phyloP scores from a whole-genome alignment of 2,888 invertebrate genomes.

The Atherix ibis region DNA sequence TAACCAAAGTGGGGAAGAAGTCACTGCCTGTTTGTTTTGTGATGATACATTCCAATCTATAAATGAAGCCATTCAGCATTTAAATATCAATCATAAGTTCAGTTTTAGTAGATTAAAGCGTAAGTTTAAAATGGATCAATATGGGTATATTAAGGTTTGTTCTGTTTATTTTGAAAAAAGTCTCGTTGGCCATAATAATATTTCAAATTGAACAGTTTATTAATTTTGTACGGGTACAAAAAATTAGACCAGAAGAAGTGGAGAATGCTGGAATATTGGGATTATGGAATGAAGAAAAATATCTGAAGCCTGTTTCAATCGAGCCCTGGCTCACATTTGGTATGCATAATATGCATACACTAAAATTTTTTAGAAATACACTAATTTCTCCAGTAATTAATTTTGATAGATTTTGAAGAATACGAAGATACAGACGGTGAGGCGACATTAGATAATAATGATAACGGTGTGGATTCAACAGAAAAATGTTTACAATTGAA shows the following conservation, averaged over 20 bases:
- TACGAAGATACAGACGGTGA: constrained; percentile 13
- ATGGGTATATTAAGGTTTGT: constrained; percentile 58
- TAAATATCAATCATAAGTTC: constrained; percentile 47
- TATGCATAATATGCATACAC: constrained; percentile 22
- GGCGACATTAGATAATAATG: background rate
- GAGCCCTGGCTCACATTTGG: constrained; percentile 77
- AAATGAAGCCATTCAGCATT: constrained; percentile 49
- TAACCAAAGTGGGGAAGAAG: too few species aligned
- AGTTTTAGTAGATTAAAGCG: constrained; percentile 46
- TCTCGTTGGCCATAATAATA: constrained; percentile 1
- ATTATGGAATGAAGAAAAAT: constrained; percentile 61
- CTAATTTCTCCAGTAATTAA: background rate
- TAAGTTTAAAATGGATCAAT: constrained; percentile 63
- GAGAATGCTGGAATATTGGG: constrained; percentile 34
- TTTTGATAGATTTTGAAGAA: constrained; percentile 34
- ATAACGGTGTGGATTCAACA: too few species aligned
- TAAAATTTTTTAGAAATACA: background rate
- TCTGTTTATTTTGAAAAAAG: background rate
- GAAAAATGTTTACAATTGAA: background rate
- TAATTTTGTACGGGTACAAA: constrained; percentile 57
- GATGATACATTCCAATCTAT: constrained; percentile 41
- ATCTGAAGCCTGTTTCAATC: constrained; percentile 56
- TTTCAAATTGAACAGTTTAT: constrained; percentile 37
- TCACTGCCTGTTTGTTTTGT: constrained; percentile 74
- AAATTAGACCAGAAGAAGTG: constrained; percentile 39